Base-by-base conservation (phyloP, 2,888 invertebrate species). In the Campaea margaritaria region DNA sequence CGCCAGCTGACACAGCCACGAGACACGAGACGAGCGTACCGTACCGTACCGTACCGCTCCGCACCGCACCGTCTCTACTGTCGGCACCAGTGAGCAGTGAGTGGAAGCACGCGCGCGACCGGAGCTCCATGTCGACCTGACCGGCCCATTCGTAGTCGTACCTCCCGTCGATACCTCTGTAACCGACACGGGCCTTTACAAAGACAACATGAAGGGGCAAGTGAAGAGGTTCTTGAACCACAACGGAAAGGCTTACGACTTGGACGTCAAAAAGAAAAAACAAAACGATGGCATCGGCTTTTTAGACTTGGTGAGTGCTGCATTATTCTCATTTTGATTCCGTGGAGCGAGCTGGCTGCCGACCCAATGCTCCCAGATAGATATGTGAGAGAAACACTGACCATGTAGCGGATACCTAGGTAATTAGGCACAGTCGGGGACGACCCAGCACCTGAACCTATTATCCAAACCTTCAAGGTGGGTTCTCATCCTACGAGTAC, bases 151-250 rank as follows among this genome's bases (percentile, higher is more conserved):
- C 7, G 14, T 14, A 16, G 9, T 42, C n/a, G n/a, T n/a, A n/a
- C n/a, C n/a, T n/a, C n/a, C n/a, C n/a, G n/a, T n/a, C 0, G 15
- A 42, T 42, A 11, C 15, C 42, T 16, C 13, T 7, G 11, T 16
- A 42, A 11, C 0, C 1, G 10, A 42, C 42, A 39, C 16, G 8
- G 28, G n/a, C 16, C 16, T 43, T 21, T 0, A 45, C 31, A 9
- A 31, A 41, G 28, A 16, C 27, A 49, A 34, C 49, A 75, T 80
- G 80, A 80, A 79, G 71, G 75, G 75, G 21, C 76, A 74, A 64
- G 74, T 69, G 31, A 80, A 78, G 51, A 47, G 80, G 8, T 80
- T 80, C 59, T 69, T 80, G 59, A 73, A 69, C 70, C 80, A 80
- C n/a, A 70, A 71, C 42, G 79, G 80, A 55, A 71, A 78, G 52